Evolutionary conservation across 2,113 vertebrate species (phyloP), one percentile per base, ranked within the genome.

Genomic region (Syngnathoides biaculeatus): DNA sequence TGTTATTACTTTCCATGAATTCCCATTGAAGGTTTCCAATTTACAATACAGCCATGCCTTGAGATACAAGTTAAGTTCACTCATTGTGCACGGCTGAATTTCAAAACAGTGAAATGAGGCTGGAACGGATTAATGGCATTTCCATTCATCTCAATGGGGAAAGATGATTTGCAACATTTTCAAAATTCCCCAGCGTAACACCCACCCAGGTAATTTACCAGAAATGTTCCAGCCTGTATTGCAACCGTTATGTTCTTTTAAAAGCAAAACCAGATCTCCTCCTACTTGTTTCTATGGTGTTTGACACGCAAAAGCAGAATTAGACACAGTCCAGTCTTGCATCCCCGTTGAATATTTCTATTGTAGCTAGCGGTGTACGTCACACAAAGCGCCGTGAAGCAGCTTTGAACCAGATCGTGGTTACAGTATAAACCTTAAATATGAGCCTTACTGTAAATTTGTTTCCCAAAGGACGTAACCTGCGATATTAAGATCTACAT

Each of bases 341-440:
- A 59, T 40, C 24, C 38, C 27, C 7, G 30, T 2, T 70, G 35
- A 58, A 45, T 57, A 64, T 60, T 40, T 77, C 53, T 64, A 62
- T 61, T 64, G 11, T 39, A 52, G 57, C 39, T 39, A 52, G 57
- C 39, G 5, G 45, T 48, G 1, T 42, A 43, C 6, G 60, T 12
- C 67, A 26, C 42, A 64, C 45, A 42, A 40, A 43, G 3, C 8
- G 39, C 27, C 27, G 65, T 38, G 20, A 64, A 77, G 70, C 65
- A 72, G 27, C 50, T 68, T 67, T 65, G 71, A 61, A 72, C 26
- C 7, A 64, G 59, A 62, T 72, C 73, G 6, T 39, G 35, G 10
- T 15, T 59, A 30, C 14, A 38, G 8, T 11, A 12, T 40, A 20
- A 60, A 10, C 35, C 30, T 39, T 15, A 40, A 40, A 61, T 30